A percentile compares a stretch with the other conserved stretches of the same genome.
phyloP scores from a whole-genome alignment of 2,888 invertebrate genomes.

The Thymelicus lineola region DNA sequence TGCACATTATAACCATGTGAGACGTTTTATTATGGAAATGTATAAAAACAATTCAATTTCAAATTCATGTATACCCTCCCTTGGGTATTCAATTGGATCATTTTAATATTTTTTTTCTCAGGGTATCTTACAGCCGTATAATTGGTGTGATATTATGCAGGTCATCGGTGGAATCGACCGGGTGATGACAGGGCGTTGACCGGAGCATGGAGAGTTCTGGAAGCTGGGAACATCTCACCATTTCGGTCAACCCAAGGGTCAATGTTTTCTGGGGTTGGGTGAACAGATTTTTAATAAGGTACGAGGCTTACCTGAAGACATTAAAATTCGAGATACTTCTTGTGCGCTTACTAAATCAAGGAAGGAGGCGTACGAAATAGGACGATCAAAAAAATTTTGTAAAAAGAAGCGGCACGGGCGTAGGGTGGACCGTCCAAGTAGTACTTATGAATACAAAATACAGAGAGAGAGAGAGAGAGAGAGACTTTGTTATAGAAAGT shows the following conservation, averaged over 20 bases:
- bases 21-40: constrained; percentile 17
- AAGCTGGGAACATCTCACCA: constrained; percentile 5
- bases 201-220: constrained; percentile 40
- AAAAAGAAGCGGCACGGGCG: too few relatives aligned
- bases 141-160: constrained; percentile 47
- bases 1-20: constrained; percentile 36
- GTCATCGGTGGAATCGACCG: constrained; percentile 46
- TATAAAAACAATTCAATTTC: constrained; percentile 24
- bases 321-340: too few relatives aligned
- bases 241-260: constrained; percentile 5
- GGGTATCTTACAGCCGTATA: constrained; percentile 40
- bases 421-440: too few relatives aligned
- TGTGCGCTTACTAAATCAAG: too few relatives aligned
- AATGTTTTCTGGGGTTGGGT: not conserved
- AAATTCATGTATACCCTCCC: constrained; percentile 31
- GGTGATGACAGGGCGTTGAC: constrained; percentile 45
- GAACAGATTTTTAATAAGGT: not conserved
- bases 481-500: too few relatives aligned
- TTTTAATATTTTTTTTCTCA: constrained; percentile 34
- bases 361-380: too few relatives aligned
- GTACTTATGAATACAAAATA: too few relatives aligned
- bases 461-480: too few relatives aligned
- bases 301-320: too few relatives aligned
- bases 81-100: constrained; percentile 20
- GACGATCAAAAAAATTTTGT: too few relatives aligned